Evolutionary conservation across 2,888 invertebrate species (phyloP).

Genomic region (Aleiodes testaceus): DNA sequence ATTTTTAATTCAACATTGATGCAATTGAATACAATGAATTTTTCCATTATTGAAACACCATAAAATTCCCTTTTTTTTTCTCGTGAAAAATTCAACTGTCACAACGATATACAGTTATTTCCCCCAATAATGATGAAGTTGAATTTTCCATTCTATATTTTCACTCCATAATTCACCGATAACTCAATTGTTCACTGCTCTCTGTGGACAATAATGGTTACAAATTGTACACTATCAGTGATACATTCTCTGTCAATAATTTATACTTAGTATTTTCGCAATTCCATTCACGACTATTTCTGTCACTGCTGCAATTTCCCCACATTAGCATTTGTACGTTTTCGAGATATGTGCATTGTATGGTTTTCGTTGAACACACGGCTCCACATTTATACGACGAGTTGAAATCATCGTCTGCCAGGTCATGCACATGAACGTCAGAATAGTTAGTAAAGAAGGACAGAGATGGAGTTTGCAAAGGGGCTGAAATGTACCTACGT

Average conservation of each 20-base stretch:
- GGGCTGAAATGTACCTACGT: constrained; percentile 19
- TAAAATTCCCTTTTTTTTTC: no score
- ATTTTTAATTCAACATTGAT: neutral
- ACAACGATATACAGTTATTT: neutral
- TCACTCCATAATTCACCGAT: constrained; percentile 10
- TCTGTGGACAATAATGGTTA: constrained; percentile 17
- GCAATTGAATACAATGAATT: no score
- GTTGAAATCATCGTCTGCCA: no score
- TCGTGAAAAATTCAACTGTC: no score
- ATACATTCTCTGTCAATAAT: constrained; percentile 3
- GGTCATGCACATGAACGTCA: no score
- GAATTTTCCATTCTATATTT: neutral
- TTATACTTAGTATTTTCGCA: constrained; percentile 14
- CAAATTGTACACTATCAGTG: constrained; percentile 14
- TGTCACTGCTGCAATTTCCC: constrained; percentile 27
- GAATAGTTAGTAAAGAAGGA: constrained; percentile 22
- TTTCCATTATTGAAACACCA: no score
- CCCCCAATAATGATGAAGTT: neutral
- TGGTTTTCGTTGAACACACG: constrained; percentile 2
- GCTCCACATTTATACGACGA: neutral
- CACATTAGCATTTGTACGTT: constrained; percentile 43
- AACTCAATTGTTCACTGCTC: constrained; percentile 8
- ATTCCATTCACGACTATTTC: constrained; percentile 13
- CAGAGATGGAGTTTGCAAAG: constrained; percentile 16
- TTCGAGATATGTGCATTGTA: constrained; percentile 34